Percentiles rank a stretch among this genome's conserved stretches.
phyloP scores from a whole-genome alignment of 1,140 invertebrate genomes.

The Tetraneura akinire region DNA sequence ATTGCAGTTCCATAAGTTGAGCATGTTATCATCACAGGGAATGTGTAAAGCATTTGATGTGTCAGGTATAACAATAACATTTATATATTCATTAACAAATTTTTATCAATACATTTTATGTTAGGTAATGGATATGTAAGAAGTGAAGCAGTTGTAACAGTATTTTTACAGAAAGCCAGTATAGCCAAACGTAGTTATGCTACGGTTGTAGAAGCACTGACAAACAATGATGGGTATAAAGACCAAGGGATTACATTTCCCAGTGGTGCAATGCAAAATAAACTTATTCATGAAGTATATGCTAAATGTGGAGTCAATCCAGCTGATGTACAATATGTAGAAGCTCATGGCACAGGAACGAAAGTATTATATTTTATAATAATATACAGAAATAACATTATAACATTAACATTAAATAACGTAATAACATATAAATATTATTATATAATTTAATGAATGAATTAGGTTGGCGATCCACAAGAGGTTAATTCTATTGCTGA shows the following conservation, averaged over 20 bases:
- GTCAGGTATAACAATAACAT: conserved; percentile 64
- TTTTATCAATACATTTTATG: not conserved
- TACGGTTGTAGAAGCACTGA: conserved; percentile 81
- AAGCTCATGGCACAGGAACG: conserved; percentile 98
- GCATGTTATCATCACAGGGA: conserved; percentile 85
- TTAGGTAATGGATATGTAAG: conserved; percentile 85
- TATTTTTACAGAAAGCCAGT: conserved; percentile 78
- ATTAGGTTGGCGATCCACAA: conserved; percentile 85
- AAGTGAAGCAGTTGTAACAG: conserved; percentile 80
- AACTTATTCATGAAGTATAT: conserved; percentile 82
- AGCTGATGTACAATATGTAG: conserved; percentile 80
- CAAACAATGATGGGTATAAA: conserved; percentile 89
- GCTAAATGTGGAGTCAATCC: conserved; percentile 81
- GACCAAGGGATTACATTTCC: conserved; percentile 89
- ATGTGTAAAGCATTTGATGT: conserved; percentile 92
- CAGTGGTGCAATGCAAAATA: conserved; percentile 80
- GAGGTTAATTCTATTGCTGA: conserved; percentile 93
- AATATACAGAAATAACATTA: not conserved
- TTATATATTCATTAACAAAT: not conserved
- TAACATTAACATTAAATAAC: too few relatives aligned
- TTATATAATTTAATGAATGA: not conserved
- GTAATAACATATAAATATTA: too few relatives aligned
- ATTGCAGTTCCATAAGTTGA: conserved; percentile 86
- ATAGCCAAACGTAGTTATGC: conserved; percentile 82
- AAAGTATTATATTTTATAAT: conserved; percentile 62